phyloP scores from a whole-genome alignment of 2,113 vertebrate species.

The Pseudorectes ferrugineus region DNA sequence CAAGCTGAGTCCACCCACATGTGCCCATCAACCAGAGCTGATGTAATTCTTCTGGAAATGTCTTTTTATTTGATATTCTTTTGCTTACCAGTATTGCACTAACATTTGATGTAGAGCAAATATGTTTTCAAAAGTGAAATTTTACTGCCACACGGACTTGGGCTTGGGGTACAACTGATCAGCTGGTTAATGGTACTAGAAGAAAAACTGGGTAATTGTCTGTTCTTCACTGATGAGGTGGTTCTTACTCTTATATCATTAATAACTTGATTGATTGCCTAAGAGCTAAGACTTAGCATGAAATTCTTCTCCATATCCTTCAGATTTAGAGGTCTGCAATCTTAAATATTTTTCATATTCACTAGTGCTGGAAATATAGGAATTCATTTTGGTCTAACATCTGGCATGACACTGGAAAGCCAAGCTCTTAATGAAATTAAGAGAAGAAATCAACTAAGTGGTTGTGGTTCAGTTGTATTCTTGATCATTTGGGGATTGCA shows the following conservation, averaged over 20 bases:
- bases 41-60: not conserved
- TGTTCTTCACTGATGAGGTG: not conserved
- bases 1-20: not conserved
- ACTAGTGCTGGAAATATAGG: not conserved
- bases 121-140: not conserved
- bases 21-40: not conserved
- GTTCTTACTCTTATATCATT: not conserved
- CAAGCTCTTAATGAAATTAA: not conserved
- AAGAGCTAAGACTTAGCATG: not conserved
- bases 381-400: not conserved
- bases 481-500: not conserved
- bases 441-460: not conserved
- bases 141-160: not conserved
- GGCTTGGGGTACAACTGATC: not conserved
- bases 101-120: not conserved
- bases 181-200: not conserved
- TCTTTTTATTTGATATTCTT: not conserved
- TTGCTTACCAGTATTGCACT: not conserved
- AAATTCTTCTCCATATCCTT: not conserved
- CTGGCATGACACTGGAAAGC: not conserved
- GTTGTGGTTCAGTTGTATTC: not conserved
- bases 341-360: not conserved
- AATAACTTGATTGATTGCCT: not conserved
- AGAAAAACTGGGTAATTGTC: not conserved
- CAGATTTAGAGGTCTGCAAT: not conserved